A percentile compares a stretch with the other conserved stretches of the same genome.
Evolutionary conservation across 92 coral and sea anemone genomes (phyloP).

Genomic region (Porites lobata): DNA sequence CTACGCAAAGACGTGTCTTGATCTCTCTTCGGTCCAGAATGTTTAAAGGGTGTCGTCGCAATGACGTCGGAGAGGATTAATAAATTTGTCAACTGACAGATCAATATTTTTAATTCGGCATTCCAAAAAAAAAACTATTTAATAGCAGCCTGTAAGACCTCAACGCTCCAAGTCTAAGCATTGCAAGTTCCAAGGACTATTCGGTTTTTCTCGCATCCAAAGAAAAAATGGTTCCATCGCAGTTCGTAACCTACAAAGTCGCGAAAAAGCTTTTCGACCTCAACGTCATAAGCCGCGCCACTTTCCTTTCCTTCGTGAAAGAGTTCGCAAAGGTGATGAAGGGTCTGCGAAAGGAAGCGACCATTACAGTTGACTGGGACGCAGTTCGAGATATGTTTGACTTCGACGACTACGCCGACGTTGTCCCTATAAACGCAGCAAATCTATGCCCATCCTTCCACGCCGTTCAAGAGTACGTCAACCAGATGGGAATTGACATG

Average conservation of each 20-base stretch:
- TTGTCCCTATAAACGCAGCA: constrained; percentile 3
- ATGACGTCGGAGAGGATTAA: no score
- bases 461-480: constrained; percentile 34
- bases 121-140: no score
- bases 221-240: not conserved
- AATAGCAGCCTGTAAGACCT: no score
- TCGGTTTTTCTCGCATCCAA: not conserved
- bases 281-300: not conserved
- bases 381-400: not conserved
- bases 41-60: no score
- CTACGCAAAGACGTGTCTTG: no score
- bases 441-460: constrained; percentile 45
- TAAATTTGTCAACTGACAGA: no score
- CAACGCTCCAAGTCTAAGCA: not conserved
- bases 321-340: not conserved
- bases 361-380: not conserved
- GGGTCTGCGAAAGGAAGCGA: not conserved
- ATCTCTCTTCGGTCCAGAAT: no score
- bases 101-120: no score
- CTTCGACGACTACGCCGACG: not conserved
- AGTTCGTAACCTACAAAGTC: constrained; percentile 9
- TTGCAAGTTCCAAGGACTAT: not conserved
- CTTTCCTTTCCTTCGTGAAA: not conserved
- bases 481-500: constrained; percentile 23
- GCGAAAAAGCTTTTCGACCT: not conserved